Conservation (phyloP, 2,888 invertebrate genomes). For the Mesodorylaimus sp. region DNA sequence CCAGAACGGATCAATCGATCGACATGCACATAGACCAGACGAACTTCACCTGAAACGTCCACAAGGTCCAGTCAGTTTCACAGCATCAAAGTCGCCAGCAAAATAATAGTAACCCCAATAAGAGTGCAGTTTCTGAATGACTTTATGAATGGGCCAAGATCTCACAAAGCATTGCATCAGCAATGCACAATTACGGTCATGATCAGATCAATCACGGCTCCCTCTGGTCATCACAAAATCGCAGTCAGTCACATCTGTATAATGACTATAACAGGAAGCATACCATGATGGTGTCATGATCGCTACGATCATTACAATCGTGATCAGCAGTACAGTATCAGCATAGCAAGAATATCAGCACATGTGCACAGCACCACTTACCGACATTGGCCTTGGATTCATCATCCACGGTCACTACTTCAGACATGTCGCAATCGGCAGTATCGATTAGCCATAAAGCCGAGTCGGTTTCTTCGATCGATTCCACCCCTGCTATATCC, state of each 20-base stretch:
- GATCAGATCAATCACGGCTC: too few species aligned
- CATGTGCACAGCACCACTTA: conserved; percentile 16
- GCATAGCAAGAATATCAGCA: conserved; percentile 12
- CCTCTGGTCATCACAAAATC: too few species aligned
- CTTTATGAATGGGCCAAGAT: too few species aligned
- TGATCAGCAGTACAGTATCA: too few species aligned
- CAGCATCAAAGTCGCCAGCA: too few species aligned
- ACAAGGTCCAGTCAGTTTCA: conserved; percentile 17
- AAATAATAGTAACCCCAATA: not conserved
- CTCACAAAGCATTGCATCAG: too few species aligned
- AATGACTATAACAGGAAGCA: too few species aligned
- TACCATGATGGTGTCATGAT: too few species aligned
- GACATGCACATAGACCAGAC: conserved; percentile 36
- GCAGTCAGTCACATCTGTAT: too few species aligned
- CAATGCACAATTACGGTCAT: too few species aligned
- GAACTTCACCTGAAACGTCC: conserved; percentile 35
- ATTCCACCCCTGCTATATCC: conserved; percentile 4
- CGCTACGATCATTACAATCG: too few species aligned
- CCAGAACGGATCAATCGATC: conserved; percentile 34
- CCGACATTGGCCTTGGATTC: conserved; percentile 38
- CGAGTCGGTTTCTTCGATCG: conserved; percentile 12
- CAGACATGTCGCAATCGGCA: conserved; percentile 38
- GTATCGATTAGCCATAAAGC: conserved; percentile 40
- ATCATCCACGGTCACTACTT: conserved; percentile 34
- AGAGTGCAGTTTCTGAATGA: too few species aligned